Base-by-base conservation (phyloP, 1,140 invertebrate species). In the Pomacea maculata region DNA sequence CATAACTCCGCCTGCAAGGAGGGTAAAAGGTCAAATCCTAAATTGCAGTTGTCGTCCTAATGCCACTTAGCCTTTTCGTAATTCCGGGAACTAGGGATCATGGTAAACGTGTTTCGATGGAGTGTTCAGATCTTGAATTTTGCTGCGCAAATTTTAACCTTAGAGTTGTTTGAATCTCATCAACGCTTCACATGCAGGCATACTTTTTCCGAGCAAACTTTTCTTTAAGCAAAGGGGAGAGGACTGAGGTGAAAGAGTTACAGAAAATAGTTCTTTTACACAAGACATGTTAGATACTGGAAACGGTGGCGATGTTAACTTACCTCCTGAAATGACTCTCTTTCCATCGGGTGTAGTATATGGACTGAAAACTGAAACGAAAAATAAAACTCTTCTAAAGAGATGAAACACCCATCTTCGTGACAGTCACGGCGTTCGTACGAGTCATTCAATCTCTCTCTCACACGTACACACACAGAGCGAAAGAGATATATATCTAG, bases 1-100 rank as follows among this genome's bases (percentile, higher is more conserved):
- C 71, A 88, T 73, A 19, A 76, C 34, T 7, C 64, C 73, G 21
- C 63, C 82, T 80, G 57, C 14, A 61, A 17, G 57, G 57, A 61
- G 11, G 57, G 57, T 17, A 61, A 61, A 17, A 61, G 1, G 11
- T 61, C 57, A 61, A 17, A 61, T 61, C 57, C 9, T 61, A 14
- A 45, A 45, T 45, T 45, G 34, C 34, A 45, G 34, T 6, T 45
- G 34, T 45, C 34, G 34, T 45, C 34, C 6, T 45, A 2, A 45
- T 45, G 34, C 34, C 34, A 45, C 34, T 45, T 45, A 45, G 34
- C 0, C 34, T 45, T 45, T 4, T 45, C 2, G 34, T 45, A 45
- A 4, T 45, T 45, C 34, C 34, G 0, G 25, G 34, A 45, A 45
- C 34, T 45, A 2, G 6, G 34, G 34, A 61, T 61, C 9, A 61